Evolutionary conservation across 2,888 invertebrate species (phyloP).

Genomic region (Drosophila testacea): DNA sequence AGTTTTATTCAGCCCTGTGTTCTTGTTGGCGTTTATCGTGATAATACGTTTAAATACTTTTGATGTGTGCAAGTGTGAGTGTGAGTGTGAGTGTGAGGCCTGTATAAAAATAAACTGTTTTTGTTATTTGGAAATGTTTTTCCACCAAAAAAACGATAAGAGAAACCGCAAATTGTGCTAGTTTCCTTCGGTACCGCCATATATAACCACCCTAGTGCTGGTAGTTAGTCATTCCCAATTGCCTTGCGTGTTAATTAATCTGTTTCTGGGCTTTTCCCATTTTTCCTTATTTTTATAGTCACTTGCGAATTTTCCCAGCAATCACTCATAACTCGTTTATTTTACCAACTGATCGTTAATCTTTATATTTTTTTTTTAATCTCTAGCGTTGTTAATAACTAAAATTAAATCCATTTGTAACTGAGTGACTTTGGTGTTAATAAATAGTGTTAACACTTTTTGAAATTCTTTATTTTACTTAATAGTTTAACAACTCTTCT

Average conservation of each 20-base stretch:
- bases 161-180: conserved; percentile 38
- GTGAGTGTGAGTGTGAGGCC: conserved; percentile 28
- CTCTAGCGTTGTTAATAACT: not conserved
- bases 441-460: not conserved
- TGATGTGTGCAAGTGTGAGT: conserved; percentile 9
- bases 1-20: conserved; percentile 10
- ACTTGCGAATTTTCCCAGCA: conserved; percentile 24
- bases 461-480: not conserved
- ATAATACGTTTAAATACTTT: conserved; percentile 52
- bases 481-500: conserved; percentile 16
- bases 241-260: conserved; percentile 30
- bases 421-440: not conserved
- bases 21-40: conserved; percentile 41
- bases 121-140: conserved; percentile 31
- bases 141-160: conserved; percentile 33
- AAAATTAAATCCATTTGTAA: conserved; percentile 6
- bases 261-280: conserved; percentile 5
- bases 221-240: conserved; percentile 24
- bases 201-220: conserved; percentile 6
- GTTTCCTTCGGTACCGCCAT: conserved; percentile 25
- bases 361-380: not conserved
- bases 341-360: conserved; percentile 28
- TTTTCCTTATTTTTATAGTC: conserved; percentile 10
- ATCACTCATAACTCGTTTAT: conserved; percentile 29
- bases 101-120: conserved; percentile 47